Evolutionary conservation across 2,888 invertebrate species (phyloP).

Genomic region (Seira musarum): DNA sequence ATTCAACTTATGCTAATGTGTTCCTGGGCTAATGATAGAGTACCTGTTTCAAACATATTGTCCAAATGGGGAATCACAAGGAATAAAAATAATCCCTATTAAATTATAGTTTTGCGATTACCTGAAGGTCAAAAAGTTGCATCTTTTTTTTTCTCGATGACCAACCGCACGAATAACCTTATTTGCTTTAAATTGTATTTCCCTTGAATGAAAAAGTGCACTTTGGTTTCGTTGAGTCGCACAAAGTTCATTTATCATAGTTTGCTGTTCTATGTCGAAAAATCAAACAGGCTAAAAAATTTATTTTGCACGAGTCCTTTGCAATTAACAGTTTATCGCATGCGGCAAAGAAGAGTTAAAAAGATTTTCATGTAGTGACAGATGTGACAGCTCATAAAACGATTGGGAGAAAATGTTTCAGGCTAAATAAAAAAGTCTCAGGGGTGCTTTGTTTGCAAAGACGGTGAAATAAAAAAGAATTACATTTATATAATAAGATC

Average conservation of each 20-base stretch:
- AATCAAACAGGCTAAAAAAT: background rate
- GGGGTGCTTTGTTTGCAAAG: background rate
- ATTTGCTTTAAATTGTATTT: background rate
- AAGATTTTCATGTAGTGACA: slow-evolving; percentile 9
- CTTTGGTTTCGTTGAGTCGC: background rate
- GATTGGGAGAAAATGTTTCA: slow-evolving; percentile 5
- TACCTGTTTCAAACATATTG: background rate
- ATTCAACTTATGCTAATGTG: slow-evolving; percentile 13
- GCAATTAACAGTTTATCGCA: background rate
- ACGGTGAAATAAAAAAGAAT: background rate
- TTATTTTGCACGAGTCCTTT: background rate
- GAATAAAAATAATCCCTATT: background rate
- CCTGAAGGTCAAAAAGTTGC: background rate
- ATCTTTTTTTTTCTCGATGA: background rate
- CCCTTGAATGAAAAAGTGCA: slow-evolving; percentile 5
- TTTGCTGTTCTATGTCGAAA: background rate
- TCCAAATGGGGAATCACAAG: background rate
- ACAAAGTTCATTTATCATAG: slow-evolving; percentile 6
- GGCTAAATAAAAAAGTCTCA: background rate
- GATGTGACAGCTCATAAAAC: slow-evolving; percentile 5
- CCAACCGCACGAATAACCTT: background rate
- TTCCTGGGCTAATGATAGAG: slow-evolving; percentile 9
- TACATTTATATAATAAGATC: background rate
- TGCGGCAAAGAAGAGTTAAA: background rate
- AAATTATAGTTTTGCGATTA: background rate